phyloP scores from a whole-genome alignment of 2,888 invertebrate species.

The Neria commutata region DNA sequence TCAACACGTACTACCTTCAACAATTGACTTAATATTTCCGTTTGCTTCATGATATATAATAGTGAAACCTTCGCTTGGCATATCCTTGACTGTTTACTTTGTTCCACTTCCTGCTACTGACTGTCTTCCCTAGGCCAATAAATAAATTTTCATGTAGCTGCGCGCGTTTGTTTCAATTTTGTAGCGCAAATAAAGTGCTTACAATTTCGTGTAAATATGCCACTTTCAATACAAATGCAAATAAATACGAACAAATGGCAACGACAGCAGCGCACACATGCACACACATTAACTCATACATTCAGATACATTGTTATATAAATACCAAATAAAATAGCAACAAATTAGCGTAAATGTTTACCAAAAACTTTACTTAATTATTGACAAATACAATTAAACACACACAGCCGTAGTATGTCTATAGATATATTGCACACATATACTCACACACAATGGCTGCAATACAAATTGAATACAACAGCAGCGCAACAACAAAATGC shows the following conservation, averaged over 20 bases:
- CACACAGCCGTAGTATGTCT: neutral
- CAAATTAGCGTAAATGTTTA: slow-evolving; percentile 36
- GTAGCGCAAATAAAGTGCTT: no score
- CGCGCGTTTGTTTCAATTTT: neutral
- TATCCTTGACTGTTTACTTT: no score
- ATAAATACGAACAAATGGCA: neutral
- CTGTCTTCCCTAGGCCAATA: no score
- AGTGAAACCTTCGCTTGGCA: no score
- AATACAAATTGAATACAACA: neutral
- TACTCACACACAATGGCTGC: slow-evolving; percentile 1
- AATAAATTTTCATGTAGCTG: neutral
- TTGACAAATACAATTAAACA: slow-evolving; percentile 40
- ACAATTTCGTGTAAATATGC: no score
- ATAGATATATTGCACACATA: neutral
- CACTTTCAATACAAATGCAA: no score
- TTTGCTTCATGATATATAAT: no score
- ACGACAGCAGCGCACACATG: neutral
- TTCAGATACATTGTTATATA: slow-evolving; percentile 28
- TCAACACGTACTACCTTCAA: no score
- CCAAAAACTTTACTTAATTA: slow-evolving; percentile 45
- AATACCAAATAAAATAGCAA: slow-evolving; percentile 38
- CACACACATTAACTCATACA: slow-evolving; percentile 8
- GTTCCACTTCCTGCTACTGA: no score
- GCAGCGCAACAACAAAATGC: neutral
- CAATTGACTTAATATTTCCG: no score